Evolutionary conservation across 2,113 vertebrate species (phyloP), one percentile per base, ranked within the genome.

Genomic region (Peromyscus leucopus): DNA sequence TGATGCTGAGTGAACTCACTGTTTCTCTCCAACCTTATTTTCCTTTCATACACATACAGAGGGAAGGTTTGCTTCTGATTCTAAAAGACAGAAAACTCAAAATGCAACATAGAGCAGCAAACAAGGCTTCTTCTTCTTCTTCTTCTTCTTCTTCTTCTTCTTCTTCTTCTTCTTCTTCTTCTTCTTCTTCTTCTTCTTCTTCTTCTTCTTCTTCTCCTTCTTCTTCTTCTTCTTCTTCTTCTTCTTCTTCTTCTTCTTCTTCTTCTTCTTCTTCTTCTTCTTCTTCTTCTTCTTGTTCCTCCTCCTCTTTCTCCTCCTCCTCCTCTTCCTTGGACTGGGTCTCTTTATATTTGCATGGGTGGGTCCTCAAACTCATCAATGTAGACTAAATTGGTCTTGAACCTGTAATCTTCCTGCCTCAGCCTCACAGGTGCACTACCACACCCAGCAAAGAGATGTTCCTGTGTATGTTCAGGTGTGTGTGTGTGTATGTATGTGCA

Each of bases 61-160:
- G 61, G 61, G 75, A 78, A 55, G 39, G 17, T 91, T 91, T 94
- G 51, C 61, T 95, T 90, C 85, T 48, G 78, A 10, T 67, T 42
- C 63, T 82, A 63, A 89, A 93, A 93, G 71, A 95, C 17, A n/a
- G 48, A 92, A 96, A 93, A 92, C 42, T 82, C 89, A 94, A 88
- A 95, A 95, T 61, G 84, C 19, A 89, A 91, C 2, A 0, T 74
- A 78, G 84, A 96, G 88, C 33, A 93, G n/a, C 57, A 88, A 63
- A 63, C 15, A 78, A 87, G 42, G 26, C 63, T 65, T 26, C 11
- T 65, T 65, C 63, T 63, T 63, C 24, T 9, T 51, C 57, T 11
- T 57, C 57, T 11, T 16, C 57, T 11, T 57, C 11, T 11, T 57
- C 16, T 11, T 57, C 11, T 3, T 67, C 65, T 28, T 67, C 26